Evolutionary conservation across 2,113 vertebrate species (phyloP), one percentile per base, ranked within the genome.

Genomic region (Piprites chloris): DNA sequence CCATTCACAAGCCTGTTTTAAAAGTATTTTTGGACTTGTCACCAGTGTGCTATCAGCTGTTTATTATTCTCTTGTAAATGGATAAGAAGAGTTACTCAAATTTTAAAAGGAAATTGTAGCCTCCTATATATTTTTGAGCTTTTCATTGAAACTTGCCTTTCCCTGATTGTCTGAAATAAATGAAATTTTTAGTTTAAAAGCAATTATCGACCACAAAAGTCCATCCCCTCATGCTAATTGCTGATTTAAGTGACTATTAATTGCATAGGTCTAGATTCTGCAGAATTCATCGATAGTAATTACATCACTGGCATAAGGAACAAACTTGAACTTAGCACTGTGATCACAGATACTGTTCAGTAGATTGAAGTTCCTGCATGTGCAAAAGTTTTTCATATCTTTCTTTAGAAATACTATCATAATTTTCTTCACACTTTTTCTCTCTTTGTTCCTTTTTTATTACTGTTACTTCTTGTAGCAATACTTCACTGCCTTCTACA

Each of bases 11-110:
- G 69, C 47, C 65, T 82, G 39, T 86, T 96, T 91, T 85, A 24
- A 94, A 96, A 96, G 58, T 86, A 86, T 86, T 95, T 89, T 94
- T 97, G 84, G 86, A 93, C 63, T 84, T 93, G 61, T 72, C 33
- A 23, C 84, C 91, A 87, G 37, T n/a, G 28, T 91, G 90, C 89
- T 87, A 93, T 96, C 88, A 77, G 46, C 71, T 47, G 86, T 74
- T 93, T 94, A 92, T 93, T 95, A 30, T 92, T 72, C 87, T 90
- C 52, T 90, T 94, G 46, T 81, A 62, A 90, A 30, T 17, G 80
- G 35, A 28, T 87, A 79, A 77, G 42, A 79, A 87, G 80, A 85
- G 73, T 66, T 8, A 84, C 44, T 93, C 50, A 83, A 52, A 76
- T 82, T 89, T 87, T 56, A 49, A 76, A 87, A 46, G 56, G 50